These are phyloP conservation scores for Acleris holmiana DNA, from an alignment of 2,888 invertebrate species.

Conservation along the genomic window DNA sequence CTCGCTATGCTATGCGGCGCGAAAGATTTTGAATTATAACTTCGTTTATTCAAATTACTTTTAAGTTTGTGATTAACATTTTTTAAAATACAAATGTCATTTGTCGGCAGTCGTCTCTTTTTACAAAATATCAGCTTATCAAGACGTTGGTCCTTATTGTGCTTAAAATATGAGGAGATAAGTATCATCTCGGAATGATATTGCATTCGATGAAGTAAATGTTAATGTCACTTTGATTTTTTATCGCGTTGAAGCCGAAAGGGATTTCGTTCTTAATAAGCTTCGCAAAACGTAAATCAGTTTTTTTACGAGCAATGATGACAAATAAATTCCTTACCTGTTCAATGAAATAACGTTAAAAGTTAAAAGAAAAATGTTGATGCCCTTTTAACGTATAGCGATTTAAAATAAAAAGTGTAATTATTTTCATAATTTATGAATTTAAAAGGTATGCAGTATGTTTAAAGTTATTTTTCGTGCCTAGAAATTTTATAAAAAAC, in stretches of 20 bases:
- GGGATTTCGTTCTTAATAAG: slow-evolving; percentile 65
- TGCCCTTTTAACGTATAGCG: neutral
- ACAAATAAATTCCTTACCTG: slow-evolving; percentile 65
- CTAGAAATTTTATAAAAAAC: too few species aligned
- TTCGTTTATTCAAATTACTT: too few species aligned
- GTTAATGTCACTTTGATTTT: slow-evolving; percentile 72
- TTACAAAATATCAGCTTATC: slow-evolving; percentile 3
- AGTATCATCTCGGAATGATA: slow-evolving; percentile 58
- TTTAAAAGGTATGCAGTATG: too few species aligned
- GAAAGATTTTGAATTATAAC: neutral
- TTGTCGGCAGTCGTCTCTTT: neutral
- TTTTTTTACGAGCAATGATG: slow-evolving; percentile 67
- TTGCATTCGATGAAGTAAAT: slow-evolving; percentile 52
- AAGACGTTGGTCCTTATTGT: slow-evolving; percentile 40
- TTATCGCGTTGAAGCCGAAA: slow-evolving; percentile 68
- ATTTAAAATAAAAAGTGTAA: neutral
- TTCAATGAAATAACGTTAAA: slow-evolving; percentile 44
- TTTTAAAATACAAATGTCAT: neutral
- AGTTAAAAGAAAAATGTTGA: slow-evolving; percentile 15
- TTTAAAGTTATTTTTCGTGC: too few species aligned
- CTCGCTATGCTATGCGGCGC: neutral
- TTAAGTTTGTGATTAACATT: neutral
- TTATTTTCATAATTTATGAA: too few species aligned
- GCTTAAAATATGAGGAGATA: slow-evolving; percentile 51
- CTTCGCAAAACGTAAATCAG: slow-evolving; percentile 65